These are phyloP conservation scores for Peromyscus attwateri DNA, from an alignment of 2,797 vertebrate species.

Conservation along the genomic window DNA sequence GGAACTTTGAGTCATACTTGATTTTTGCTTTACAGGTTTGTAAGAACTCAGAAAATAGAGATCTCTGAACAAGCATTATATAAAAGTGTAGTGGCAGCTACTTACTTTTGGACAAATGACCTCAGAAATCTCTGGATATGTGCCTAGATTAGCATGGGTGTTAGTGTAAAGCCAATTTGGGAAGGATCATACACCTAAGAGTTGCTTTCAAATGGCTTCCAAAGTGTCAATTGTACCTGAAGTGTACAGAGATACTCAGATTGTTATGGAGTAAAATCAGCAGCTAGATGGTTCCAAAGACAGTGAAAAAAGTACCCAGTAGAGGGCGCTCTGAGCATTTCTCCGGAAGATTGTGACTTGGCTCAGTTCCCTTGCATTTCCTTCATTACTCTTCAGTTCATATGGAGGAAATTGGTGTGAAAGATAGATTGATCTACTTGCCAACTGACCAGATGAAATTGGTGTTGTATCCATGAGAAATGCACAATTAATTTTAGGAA, in stretches of 20 bases:
- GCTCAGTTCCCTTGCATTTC: not conserved
- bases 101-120: not conserved
- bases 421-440: not conserved
- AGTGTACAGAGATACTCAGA: not conserved
- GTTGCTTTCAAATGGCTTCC: conserved; percentile 36
- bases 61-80: not conserved
- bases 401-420: not conserved
- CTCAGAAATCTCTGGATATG: not conserved
- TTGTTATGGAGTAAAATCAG: not conserved
- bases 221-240: not conserved
- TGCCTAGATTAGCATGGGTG: not conserved
- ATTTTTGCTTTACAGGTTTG: not conserved
- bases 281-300: not conserved
- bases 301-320: conserved; percentile 11
- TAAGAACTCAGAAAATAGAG: not conserved
- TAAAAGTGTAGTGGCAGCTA: not conserved
- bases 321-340: conserved; percentile 70
- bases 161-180: not conserved
- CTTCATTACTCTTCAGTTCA: not conserved
- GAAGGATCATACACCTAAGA: not conserved
- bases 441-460: not conserved
- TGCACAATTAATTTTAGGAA: not conserved
- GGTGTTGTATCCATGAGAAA: not conserved
- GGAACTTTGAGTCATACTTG: not conserved
- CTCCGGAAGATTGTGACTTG: not conserved